Percentiles rank a stretch among this genome's conserved stretches.
Evolutionary conservation across 2,888 invertebrate genomes (phyloP).

Genomic region (Drosophila vallismaia): DNA sequence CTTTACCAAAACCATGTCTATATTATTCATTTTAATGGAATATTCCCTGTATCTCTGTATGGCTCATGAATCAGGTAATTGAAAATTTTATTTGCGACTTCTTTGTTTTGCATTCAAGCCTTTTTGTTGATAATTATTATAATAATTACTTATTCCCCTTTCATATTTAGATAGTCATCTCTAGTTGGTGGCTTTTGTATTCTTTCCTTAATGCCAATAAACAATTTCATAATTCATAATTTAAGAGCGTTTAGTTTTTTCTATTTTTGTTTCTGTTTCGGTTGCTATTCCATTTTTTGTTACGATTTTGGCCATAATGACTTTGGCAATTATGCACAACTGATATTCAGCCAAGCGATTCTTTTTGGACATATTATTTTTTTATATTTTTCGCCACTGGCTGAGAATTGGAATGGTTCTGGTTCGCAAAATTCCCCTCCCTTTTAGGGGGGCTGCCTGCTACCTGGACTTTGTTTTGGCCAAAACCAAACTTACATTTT

Average conservation of each 20-base stretch:
- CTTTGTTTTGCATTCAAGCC: conserved; percentile 25
- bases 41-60: neutral
- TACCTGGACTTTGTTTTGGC: conserved; percentile 2
- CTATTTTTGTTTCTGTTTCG: neutral
- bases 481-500: neutral
- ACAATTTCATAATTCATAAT: conserved; percentile 37
- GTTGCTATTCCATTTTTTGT: conserved; percentile 37
- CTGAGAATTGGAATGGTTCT: conserved; percentile 55
- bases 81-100: conserved; percentile 15
- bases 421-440: conserved; percentile 35
- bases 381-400: conserved; percentile 15
- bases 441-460: conserved; percentile 1
- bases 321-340: conserved; percentile 71
- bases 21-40: neutral
- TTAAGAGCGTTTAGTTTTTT: conserved; percentile 32
- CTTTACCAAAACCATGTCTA: no score
- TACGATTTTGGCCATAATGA: conserved; percentile 52
- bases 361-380: conserved; percentile 53
- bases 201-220: conserved; percentile 30
- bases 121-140: conserved; percentile 10
- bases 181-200: conserved; percentile 10
- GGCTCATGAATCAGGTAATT: conserved; percentile 15
- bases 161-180: conserved; percentile 30
- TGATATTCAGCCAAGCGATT: conserved; percentile 72
- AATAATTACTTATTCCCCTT: conserved; percentile 12